Conservation (phyloP, 2,888 invertebrate genomes). For the Mesorhabditis belari region DNA sequence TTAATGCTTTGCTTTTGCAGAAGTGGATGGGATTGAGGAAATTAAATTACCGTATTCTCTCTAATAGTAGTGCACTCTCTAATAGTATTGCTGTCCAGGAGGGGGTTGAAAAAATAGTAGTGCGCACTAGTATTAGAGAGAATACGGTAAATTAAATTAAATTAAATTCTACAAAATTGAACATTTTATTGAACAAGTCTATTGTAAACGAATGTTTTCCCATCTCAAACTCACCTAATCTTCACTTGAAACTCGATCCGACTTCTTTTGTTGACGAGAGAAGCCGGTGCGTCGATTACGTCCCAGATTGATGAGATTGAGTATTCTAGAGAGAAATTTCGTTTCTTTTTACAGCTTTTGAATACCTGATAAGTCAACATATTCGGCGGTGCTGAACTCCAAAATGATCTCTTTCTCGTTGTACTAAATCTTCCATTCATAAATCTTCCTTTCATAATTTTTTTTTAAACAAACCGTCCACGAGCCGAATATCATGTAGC, state of each 20-base stretch:
- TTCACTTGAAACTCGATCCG: slow-evolving; percentile 49
- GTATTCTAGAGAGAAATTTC: slow-evolving; percentile 65
- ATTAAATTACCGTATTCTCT: no score
- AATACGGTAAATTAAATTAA: no score
- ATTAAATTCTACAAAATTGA: no score
- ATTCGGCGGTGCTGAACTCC: slow-evolving; percentile 84
- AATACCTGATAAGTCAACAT: slow-evolving; percentile 75
- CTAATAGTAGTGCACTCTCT: no score
- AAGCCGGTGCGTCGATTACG: slow-evolving; percentile 71
- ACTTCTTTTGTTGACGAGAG: slow-evolving; percentile 39
- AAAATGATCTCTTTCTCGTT: slow-evolving; percentile 93
- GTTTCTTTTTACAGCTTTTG: not conserved
- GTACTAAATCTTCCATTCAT: slow-evolving; percentile 60
- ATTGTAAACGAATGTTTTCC: slow-evolving; percentile 1
- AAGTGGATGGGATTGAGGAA: not conserved
- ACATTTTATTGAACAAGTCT: slow-evolving; percentile 1
- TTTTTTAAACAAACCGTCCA: slow-evolving; percentile 33
- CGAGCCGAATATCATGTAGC: slow-evolving; percentile 46
- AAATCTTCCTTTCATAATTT: not conserved
- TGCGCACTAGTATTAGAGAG: no score
- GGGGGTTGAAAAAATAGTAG: no score
- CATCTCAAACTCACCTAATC: slow-evolving; percentile 18
- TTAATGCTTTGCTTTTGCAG: not conserved
- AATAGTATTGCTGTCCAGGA: no score
- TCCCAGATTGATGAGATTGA: slow-evolving; percentile 99